phyloP scores from a whole-genome alignment of 2,888 invertebrate species.

The Chalcis sispes region DNA sequence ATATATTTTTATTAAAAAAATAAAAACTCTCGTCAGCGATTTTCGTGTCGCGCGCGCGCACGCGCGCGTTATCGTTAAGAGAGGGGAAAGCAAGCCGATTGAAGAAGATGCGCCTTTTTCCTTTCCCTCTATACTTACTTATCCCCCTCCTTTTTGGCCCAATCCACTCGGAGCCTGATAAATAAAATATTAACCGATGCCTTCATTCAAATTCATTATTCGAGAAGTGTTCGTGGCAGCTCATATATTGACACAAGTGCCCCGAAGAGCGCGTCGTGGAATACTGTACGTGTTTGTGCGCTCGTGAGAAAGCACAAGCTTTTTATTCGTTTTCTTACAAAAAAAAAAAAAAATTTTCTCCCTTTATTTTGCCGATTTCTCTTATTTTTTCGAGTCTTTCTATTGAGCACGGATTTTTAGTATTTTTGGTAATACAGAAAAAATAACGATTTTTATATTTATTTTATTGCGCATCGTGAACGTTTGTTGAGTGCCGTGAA shows the following conservation, averaged over 20 bases:
- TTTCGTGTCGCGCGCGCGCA: background rate
- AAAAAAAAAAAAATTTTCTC: background rate
- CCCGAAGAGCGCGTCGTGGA: background rate
- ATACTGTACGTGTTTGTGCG: background rate
- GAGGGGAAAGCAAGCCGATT: too few relatives aligned
- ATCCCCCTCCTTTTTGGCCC: constrained; percentile 23
- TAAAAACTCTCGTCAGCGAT: too few relatives aligned
- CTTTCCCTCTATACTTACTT: constrained; percentile 56
- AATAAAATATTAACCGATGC: constrained; percentile 71
- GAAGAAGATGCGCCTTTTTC: constrained; percentile 31
- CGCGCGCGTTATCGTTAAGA: too few relatives aligned
- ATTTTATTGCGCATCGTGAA: too few relatives aligned
- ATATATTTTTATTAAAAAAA: too few relatives aligned
- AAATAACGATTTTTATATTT: too few relatives aligned
- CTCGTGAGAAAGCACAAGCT: background rate
- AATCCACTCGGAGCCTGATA: constrained; percentile 61
- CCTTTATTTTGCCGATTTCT: too few relatives aligned
- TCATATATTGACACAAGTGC: constrained; percentile 45
- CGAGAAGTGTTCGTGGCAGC: constrained; percentile 57
- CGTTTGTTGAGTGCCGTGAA: constrained; percentile 3
- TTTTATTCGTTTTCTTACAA: too few relatives aligned
- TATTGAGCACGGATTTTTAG: background rate
- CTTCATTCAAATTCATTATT: constrained; percentile 69
- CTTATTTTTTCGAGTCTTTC: background rate
- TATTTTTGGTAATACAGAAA: too few relatives aligned